Base-by-base conservation (phyloP, 2,113 vertebrate species). In the Leucopsar rothschildi region DNA sequence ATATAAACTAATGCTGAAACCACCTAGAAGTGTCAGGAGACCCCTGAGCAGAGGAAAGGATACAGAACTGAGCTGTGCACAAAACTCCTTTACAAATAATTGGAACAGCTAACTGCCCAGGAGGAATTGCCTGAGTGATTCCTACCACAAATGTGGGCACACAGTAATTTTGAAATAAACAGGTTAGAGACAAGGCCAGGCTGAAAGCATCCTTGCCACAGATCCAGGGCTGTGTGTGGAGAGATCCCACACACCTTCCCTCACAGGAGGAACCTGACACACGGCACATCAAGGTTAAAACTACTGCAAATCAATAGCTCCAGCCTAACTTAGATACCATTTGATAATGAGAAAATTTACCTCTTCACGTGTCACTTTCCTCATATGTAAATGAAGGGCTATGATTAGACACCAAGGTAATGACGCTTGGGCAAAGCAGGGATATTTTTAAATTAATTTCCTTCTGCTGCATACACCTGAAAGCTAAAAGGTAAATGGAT, bases 371-470 rank as follows among this genome's bases (percentile, higher is more conserved):
- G 94, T 60, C 92, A 78, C 60, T 88, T 96, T 92, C 64, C 94
- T 96, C 86, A n/a, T 81, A 95, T 95, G 92, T 88, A 97, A 95
- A 96, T 97, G 72, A 90, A 92, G 83, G 53, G 47, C 92, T 94
- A 33, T 97, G 86, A 97, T 97, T 95, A 96, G 88, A 71, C 52
- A 71, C 33, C 35, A 35, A 75, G 88, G 88, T 96, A 88, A 97
- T 92, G 88, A 96, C 92, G 90, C 86, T 90, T 70, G 91, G 92
- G 94, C 88, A 88, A 93, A 44, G 76, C 83, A 68, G 15, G 64
- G 92, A 45, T 90, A 44, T 93, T 88, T 93, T 81, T 2, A 81
- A 92, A 95, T 95, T 93, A 56, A 84, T 93, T 93, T 86, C 60
- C 60, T 88, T 90, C 86, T 95, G 76, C 82, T 78, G 76, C 52